Percentiles rank a stretch among this genome's conserved stretches.
Evolutionary conservation across 2,797 vertebrate genomes (phyloP).

Genomic region (Poeciliopsis infans): DNA sequence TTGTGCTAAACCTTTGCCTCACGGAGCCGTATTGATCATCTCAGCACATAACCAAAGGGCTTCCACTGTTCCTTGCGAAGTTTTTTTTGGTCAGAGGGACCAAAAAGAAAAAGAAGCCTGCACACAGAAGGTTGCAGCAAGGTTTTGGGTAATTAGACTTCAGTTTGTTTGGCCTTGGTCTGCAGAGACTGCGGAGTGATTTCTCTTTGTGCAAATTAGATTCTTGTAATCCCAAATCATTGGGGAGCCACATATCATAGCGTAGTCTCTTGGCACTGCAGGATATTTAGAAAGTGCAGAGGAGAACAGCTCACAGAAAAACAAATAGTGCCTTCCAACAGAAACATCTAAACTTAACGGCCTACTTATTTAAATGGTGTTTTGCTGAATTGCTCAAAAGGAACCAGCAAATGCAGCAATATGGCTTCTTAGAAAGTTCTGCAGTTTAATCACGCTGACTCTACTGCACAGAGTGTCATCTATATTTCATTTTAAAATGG

Average conservation of each 20-base stretch:
- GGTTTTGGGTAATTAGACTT: constrained; percentile 26
- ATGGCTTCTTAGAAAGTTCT: background rate
- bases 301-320: constrained; percentile 5
- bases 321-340: background rate
- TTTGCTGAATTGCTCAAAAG: background rate
- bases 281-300: constrained; percentile 9
- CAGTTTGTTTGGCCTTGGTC: constrained; percentile 35
- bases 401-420: background rate
- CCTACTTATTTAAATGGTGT: background rate
- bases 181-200: constrained; percentile 20
- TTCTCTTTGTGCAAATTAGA: constrained; percentile 38
- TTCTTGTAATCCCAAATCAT: constrained; percentile 27
- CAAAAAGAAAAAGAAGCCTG: background rate
- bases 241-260: constrained; percentile 8
- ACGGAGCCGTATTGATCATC: constrained; percentile 45
- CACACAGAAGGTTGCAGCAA: constrained; percentile 15
- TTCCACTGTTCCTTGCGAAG: constrained; percentile 13
- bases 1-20: constrained; percentile 41
- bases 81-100: constrained; percentile 13
- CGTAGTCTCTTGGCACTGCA: background rate
- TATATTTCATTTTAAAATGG: background rate
- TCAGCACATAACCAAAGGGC: constrained; percentile 18
- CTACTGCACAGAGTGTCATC: background rate
- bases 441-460: background rate
- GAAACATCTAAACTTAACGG: background rate